Percentiles rank a stretch among this genome's conserved stretches.
phyloP scores from a whole-genome alignment of 1,140 invertebrate genomes.

The Papilio xuthus region DNA sequence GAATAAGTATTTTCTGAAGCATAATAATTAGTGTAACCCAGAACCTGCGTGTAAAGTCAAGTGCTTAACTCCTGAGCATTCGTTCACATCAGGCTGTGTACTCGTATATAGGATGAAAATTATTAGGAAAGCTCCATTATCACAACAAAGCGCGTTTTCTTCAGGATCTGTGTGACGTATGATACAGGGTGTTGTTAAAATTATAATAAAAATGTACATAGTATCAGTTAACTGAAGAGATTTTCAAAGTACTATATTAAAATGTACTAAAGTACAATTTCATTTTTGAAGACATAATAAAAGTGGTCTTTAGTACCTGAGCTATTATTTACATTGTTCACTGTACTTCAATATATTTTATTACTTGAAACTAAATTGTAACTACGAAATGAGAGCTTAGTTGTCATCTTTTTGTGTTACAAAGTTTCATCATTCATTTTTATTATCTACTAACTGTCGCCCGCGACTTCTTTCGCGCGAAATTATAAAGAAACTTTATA shows the following conservation, averaged over 20 bases:
- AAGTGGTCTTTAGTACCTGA: neutral
- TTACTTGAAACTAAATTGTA: neutral
- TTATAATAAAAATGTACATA: neutral
- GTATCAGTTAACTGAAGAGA: neutral
- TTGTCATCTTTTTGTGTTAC: too few species aligned
- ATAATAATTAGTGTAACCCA: neutral
- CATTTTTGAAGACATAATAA: neutral
- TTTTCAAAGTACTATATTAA: neutral
- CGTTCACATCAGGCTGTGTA: too few species aligned
- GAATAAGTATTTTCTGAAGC: neutral
- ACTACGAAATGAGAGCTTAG: neutral
- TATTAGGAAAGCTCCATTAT: too few species aligned
- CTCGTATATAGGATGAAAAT: too few species aligned
- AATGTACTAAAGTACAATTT: neutral
- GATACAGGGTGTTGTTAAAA: neutral
- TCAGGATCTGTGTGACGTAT: neutral
- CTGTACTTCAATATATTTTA: neutral
- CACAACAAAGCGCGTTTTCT: too few species aligned
- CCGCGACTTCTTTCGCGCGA: too few species aligned
- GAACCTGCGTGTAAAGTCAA: too few species aligned
- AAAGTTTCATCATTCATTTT: too few species aligned
- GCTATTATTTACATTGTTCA: constrained; percentile 4
- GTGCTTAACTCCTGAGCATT: too few species aligned
- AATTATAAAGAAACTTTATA: too few species aligned
- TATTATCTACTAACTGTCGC: too few species aligned